Evolutionary conservation across 2,113 vertebrate genomes (phyloP).

Genomic region (Diglossa brunneiventris): DNA sequence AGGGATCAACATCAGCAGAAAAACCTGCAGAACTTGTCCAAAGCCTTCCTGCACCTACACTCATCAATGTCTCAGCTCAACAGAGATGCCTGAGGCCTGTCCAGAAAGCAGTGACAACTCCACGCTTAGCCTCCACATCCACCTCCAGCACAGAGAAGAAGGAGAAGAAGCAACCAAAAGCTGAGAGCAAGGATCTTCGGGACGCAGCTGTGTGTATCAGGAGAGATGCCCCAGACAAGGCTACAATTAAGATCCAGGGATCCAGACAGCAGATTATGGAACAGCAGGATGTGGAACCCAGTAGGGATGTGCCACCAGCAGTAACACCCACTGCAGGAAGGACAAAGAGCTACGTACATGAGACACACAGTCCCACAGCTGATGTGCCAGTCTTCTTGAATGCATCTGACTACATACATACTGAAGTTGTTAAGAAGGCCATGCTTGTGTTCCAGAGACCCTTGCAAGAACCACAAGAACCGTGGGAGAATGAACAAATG

Average conservation of each 20-base stretch:
- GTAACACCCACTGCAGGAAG: no score
- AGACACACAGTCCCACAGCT: no score
- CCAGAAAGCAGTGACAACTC: neutral
- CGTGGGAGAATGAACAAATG: no score
- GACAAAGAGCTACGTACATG: neutral
- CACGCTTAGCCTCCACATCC: neutral
- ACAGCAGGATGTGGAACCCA: neutral
- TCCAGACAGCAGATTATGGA: no score
- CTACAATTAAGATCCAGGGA: neutral
- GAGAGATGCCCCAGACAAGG: no score
- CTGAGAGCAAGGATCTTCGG: neutral
- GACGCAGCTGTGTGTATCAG: neutral
- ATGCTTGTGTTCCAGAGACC: no score
- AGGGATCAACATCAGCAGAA: neutral
- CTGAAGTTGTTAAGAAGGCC: no score
- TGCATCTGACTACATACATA: no score
- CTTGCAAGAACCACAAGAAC: no score
- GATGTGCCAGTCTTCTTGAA: no score
- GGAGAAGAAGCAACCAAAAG: neutral
- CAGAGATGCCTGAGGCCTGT: neutral
- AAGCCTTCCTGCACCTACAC: neutral
- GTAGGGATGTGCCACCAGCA: neutral
- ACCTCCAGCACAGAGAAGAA: rapidly evolving
- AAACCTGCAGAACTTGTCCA: rapidly evolving
- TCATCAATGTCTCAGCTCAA: rapidly evolving